phyloP scores from a whole-genome alignment of 2,113 vertebrate genomes.

The Pseudorhombus dupliciocellatus region DNA sequence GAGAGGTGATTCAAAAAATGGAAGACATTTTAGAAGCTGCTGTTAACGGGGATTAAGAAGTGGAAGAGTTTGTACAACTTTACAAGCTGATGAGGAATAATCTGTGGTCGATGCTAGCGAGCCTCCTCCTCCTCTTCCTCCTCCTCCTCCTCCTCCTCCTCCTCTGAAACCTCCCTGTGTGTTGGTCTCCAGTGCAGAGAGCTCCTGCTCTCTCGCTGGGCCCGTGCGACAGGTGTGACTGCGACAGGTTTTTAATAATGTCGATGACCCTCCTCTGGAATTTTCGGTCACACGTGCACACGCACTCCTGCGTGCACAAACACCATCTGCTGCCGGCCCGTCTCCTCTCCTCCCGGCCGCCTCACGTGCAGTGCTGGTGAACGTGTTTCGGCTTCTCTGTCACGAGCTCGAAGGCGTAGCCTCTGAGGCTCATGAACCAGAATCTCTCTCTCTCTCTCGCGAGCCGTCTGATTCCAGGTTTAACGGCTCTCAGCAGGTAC shows the following conservation, averaged over 20 bases:
- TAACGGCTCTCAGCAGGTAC: slow-evolving; percentile 53
- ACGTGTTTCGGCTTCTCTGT: no score
- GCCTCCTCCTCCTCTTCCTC: not conserved
- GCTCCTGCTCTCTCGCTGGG: slow-evolving; percentile 15
- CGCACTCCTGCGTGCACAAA: slow-evolving; percentile 35
- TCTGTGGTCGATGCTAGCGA: not conserved
- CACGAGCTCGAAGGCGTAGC: not conserved
- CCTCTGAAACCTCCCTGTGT: no score
- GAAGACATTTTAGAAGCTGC: not conserved
- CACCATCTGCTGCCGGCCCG: slow-evolving; percentile 61
- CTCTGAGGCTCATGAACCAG: slow-evolving; percentile 28
- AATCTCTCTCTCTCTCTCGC: slow-evolving; percentile 35
- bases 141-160: no score
- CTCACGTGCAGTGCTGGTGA: not conserved
- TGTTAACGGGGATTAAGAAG: no score
- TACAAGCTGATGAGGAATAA: no score
- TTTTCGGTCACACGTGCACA: not conserved
- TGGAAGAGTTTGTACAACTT: no score
- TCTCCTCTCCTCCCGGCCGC: slow-evolving; percentile 12
- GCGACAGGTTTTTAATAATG: slow-evolving; percentile 61
- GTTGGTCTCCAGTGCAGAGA: no score
- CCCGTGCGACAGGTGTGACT: slow-evolving; percentile 51
- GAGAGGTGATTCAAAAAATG: slow-evolving; percentile 4
- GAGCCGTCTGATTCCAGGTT: slow-evolving; percentile 53
- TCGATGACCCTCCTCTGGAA: slow-evolving; percentile 43